These are phyloP conservation scores for Limulus polyphemus DNA, from an alignment of 2,888 invertebrate species.

Conservation along the genomic window DNA sequence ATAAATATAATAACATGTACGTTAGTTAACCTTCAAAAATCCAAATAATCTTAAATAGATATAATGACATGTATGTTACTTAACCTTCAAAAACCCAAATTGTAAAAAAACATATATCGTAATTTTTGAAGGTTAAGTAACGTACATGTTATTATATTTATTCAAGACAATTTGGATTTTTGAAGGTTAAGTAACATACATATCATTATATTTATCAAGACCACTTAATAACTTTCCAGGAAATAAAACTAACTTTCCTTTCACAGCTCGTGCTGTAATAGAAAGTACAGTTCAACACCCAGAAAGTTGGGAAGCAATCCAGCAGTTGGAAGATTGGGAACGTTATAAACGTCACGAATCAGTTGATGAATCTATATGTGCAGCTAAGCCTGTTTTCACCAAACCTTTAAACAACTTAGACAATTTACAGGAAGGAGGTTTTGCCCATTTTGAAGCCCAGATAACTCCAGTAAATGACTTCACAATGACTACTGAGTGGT, in stretches of 20 bases:
- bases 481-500: slow-evolving; percentile 86
- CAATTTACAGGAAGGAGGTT: slow-evolving; percentile 74
- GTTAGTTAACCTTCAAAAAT: too few species aligned
- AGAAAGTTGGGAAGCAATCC: slow-evolving; percentile 77
- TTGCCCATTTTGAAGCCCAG: slow-evolving; percentile 86
- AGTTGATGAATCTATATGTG: slow-evolving; percentile 55
- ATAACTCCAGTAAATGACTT: slow-evolving; percentile 83
- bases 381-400: slow-evolving; percentile 63
- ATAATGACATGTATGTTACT: too few species aligned
- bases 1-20: too few species aligned
- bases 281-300: slow-evolving; percentile 82
- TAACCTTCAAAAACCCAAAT: too few species aligned
- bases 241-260: neutral
- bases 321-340: slow-evolving; percentile 62
- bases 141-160: too few species aligned
- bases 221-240: too few species aligned
- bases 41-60: too few species aligned
- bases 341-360: slow-evolving; percentile 57
- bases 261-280: slow-evolving; percentile 57
- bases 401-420: slow-evolving; percentile 73
- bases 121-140: too few species aligned
- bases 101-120: too few species aligned
- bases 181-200: neutral
- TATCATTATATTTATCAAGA: neutral
- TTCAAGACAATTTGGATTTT: too few species aligned